Evolutionary conservation across 1,140 invertebrate genomes (phyloP).

Genomic region (Pissodes strobi): DNA sequence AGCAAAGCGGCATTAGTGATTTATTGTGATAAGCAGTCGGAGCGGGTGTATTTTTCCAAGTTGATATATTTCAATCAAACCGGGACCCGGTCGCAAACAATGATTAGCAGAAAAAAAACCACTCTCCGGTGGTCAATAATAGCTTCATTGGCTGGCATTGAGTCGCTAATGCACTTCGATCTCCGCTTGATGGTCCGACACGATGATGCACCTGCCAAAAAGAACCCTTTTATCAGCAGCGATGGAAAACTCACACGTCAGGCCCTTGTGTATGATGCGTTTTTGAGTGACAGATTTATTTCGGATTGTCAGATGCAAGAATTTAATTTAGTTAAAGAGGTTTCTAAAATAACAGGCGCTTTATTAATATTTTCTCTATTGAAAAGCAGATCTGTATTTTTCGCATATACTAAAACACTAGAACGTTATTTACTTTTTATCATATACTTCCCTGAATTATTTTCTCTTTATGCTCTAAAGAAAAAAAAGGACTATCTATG

Average conservation of each 20-base stretch:
- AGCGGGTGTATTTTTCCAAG: conserved; percentile 45
- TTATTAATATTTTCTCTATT: too few relatives aligned
- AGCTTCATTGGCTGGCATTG: conserved; percentile 47
- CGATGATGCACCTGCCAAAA: conserved; percentile 40
- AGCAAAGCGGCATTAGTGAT: conserved; percentile 46
- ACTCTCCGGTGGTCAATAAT: conserved; percentile 51
- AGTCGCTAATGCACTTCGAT: conserved; percentile 46
- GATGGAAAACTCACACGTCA: conserved; percentile 24
- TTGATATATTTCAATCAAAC: conserved; percentile 53
- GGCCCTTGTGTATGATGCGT: conserved; percentile 20
- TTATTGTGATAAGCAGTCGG: conserved; percentile 50
- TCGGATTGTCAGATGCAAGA: conserved; percentile 26
- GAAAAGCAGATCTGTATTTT: too few relatives aligned
- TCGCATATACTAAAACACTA: too few relatives aligned
- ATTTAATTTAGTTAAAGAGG: conserved; percentile 2
- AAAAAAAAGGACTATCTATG: too few relatives aligned
- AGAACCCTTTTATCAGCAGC: conserved; percentile 24
- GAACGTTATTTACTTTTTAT: too few relatives aligned
- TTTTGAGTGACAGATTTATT: conserved; percentile 29
- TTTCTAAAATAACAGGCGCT: too few relatives aligned
- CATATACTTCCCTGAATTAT: too few relatives aligned
- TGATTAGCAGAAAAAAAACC: conserved; percentile 50
- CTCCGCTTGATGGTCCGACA: conserved; percentile 15
- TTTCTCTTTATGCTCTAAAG: too few relatives aligned
- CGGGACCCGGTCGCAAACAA: conserved; percentile 47